Base-by-base conservation (phyloP, 53 echinoderm and acorn worm genomes). In the Holothuria leucospilota region DNA sequence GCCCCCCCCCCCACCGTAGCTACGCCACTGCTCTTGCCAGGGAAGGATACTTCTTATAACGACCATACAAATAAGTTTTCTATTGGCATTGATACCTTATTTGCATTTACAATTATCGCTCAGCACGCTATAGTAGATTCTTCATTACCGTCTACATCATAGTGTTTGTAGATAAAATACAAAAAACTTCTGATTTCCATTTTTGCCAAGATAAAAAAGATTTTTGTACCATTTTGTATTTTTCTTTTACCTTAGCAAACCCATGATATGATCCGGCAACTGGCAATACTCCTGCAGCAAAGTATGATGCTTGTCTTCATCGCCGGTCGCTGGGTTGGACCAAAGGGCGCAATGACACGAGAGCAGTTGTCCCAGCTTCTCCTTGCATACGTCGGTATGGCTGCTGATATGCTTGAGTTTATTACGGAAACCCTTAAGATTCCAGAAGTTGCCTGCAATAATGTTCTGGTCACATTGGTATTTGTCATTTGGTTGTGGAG, bases 321-420 rank as follows among this genome's bases (percentile, higher is more conserved):
- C 28, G 87, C 69, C 1, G 89, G 91, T 20, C 78, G 94, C 16
- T 94, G 94, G 94, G 58, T 94, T 58, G 86, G 86, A 63, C 94
- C 94, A 25, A 94, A 94, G 72, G 94, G 94, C 23, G 77, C 88
- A 28, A 77, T 94, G 77, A 87, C 91, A 10, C 84, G 94, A 12
- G 94, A 94, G 49, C 94, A 94, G 71, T 85, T 91, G 39, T 94
- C 94, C 5, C 91, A 91, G 27, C 80, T 94, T 10, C 87, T 94
- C 5, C 80, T 94, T 41, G 94, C 87, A 7, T 84, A 92, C 59
- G 89, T 89, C 51, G 94, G 91, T 38, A 94, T 94, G 87, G 94
- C 94, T 8, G 89, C 94, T 25, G 94, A 94, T 71, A 94, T 94
- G 87, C 65, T 94, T 65, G 94, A 94, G 84, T 94, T 94, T 41